Conservation (phyloP, 2,888 invertebrate genomes). For the Caenorhabditis parvicauda region DNA sequence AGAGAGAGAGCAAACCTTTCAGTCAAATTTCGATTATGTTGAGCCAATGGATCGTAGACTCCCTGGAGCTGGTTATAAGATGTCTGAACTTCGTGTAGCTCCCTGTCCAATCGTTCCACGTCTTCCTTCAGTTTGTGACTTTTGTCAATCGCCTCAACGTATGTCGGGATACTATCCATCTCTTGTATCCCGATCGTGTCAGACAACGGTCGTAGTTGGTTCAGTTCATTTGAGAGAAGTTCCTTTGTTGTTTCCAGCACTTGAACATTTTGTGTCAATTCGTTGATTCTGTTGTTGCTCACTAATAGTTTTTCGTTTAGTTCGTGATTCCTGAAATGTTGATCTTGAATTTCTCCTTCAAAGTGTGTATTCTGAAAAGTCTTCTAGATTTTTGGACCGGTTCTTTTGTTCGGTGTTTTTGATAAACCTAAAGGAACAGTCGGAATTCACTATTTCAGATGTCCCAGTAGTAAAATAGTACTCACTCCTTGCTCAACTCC, state of each 20-base stretch:
- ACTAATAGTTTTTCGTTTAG: slow-evolving; percentile 19
- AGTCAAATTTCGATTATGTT: slow-evolving; percentile 26
- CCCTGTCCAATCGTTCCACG: slow-evolving; percentile 7
- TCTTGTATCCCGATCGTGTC: slow-evolving; percentile 25
- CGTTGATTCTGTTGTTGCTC: slow-evolving; percentile 21
- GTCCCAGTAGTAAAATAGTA: too few species aligned
- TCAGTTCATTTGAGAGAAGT: slow-evolving; percentile 26
- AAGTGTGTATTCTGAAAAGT: too few species aligned
- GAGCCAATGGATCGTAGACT: slow-evolving; percentile 19
- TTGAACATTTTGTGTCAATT: slow-evolving; percentile 16
- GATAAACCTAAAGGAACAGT: too few species aligned
- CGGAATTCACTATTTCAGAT: too few species aligned
- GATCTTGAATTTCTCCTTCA: too few species aligned
- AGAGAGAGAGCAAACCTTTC: slow-evolving; percentile 9
- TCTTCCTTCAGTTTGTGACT: slow-evolving; percentile 16
- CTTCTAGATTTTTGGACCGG: too few species aligned
- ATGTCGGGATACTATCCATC: slow-evolving; percentile 19
- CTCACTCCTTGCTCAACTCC: too few species aligned
- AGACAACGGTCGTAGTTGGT: slow-evolving; percentile 37
- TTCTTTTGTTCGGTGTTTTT: too few species aligned
- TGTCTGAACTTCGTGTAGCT: slow-evolving; percentile 15
- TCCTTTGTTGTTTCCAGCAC: slow-evolving; percentile 20
- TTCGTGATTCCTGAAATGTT: slow-evolving; percentile 26
- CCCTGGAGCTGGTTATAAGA: slow-evolving; percentile 22
- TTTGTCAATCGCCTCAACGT: slow-evolving; percentile 17